phyloP scores from a whole-genome alignment of 2,797 vertebrate species.

The Parauchenoglanis ngamensis region DNA sequence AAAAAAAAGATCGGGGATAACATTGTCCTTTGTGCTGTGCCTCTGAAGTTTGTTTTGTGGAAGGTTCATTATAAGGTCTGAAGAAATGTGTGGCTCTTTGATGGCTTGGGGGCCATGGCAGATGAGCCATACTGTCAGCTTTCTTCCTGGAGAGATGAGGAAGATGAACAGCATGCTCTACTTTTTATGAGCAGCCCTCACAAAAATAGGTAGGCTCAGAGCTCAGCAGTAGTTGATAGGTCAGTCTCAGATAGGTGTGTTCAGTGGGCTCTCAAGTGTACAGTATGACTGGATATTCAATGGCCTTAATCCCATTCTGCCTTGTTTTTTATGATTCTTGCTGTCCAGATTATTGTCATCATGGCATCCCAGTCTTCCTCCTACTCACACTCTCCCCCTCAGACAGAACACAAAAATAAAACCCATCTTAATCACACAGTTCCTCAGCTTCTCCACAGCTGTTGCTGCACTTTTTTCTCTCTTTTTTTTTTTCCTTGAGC shows the following conservation, averaged over 20 bases:
- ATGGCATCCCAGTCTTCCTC: constrained; percentile 26
- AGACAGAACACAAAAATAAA: constrained; percentile 58
- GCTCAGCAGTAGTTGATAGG: constrained; percentile 28
- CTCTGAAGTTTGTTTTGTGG: constrained; percentile 40
- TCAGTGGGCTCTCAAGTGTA: constrained; percentile 20
- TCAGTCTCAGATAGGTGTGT: constrained; percentile 16
- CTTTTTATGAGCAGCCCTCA: constrained; percentile 32
- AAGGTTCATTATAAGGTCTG: constrained; percentile 61
- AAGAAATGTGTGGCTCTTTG: constrained; percentile 63
- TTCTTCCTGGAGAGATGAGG: constrained; percentile 56
- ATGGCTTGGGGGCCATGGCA: constrained; percentile 60
- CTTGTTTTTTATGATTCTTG: constrained; percentile 21
- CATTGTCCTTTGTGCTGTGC: constrained; percentile 15
- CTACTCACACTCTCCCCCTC: constrained; percentile 39
- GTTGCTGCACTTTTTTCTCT: constrained; percentile 57
- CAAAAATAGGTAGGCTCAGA: constrained; percentile 36
- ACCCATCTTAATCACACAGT: constrained; percentile 68
- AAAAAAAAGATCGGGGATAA: constrained; percentile 12
- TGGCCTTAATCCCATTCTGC: neutral
- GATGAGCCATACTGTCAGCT: constrained; percentile 63
- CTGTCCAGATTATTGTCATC: constrained; percentile 30
- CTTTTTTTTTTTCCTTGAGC: constrained; percentile 45
- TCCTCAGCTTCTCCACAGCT: constrained; percentile 69
- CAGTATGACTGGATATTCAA: constrained; percentile 22
- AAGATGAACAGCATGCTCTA: constrained; percentile 22